phyloP scores from a whole-genome alignment of 2,888 invertebrate species.

The Clostera curtula region DNA sequence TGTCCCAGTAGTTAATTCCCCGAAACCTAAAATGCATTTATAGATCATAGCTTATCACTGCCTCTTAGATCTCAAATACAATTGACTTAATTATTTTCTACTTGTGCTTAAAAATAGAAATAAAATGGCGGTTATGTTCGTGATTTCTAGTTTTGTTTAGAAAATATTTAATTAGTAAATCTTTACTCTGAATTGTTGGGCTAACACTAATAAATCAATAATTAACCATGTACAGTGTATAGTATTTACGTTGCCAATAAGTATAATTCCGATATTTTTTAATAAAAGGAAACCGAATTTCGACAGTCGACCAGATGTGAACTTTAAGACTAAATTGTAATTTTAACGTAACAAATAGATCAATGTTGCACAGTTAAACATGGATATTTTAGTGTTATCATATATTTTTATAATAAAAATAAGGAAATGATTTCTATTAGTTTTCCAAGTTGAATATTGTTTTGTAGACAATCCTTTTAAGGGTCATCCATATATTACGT shows the following conservation, averaged over 20 bases:
- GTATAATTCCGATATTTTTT: no score
- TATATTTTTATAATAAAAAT: conserved; percentile 64
- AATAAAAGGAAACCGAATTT: conserved; percentile 6
- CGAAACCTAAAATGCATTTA: no score
- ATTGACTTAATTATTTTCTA: conserved; percentile 12
- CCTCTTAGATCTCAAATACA: conserved; percentile 20
- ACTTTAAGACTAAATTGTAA: conserved; percentile 30
- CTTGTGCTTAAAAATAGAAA: no score
- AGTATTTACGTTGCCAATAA: no score
- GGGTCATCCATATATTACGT: no score
- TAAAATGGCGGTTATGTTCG: no score
- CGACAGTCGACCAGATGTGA: conserved; percentile 21
- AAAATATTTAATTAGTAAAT: no score
- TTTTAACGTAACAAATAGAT: conserved; percentile 47
- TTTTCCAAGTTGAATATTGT: conserved; percentile 33
- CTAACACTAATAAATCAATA: no score
- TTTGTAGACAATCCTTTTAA: conserved; percentile 40
- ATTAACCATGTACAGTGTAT: no score
- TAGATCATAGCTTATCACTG: conserved; percentile 10
- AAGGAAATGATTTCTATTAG: conserved; percentile 42
- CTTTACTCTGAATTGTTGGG: no score
- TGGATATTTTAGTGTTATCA: conserved; percentile 64
- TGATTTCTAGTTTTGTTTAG: no score
- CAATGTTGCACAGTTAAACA: conserved; percentile 57
- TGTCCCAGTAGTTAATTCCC: no score